phyloP scores from a whole-genome alignment of 92 coral and sea anemone species.

The Desmophyllum pertusum region DNA sequence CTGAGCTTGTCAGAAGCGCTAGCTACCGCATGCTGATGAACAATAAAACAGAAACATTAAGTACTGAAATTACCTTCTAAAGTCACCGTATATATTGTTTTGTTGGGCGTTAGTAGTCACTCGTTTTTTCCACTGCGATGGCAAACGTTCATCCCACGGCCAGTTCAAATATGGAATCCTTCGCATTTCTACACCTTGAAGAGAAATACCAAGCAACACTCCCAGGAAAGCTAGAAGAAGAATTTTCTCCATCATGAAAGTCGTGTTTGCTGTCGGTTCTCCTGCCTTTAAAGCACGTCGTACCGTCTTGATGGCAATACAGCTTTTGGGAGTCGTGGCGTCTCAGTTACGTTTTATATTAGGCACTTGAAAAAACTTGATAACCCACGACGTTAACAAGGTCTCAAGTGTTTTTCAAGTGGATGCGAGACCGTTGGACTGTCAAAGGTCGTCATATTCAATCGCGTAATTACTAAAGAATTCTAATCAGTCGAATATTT shows the following conservation, averaged over 20 bases:
- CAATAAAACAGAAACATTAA: background rate
- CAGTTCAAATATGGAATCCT: background rate
- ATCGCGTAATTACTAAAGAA: background rate
- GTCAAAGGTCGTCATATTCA: background rate
- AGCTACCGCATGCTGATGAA: background rate
- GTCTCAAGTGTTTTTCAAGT: background rate
- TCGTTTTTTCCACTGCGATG: background rate
- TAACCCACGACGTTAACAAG: background rate
- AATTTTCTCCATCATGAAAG: conserved; percentile 6
- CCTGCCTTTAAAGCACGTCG: background rate
- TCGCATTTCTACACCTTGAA: conserved; percentile 10
- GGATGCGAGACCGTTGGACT: conserved; percentile 18
- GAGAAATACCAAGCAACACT: conserved; percentile 2
- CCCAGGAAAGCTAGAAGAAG: background rate
- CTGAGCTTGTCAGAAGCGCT: too few relatives aligned
- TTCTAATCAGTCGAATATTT: background rate
- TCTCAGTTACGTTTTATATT: background rate
- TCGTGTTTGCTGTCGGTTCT: background rate
- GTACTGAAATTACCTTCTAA: background rate
- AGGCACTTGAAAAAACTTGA: background rate
- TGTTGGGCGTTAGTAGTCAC: background rate
- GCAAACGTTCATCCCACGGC: background rate
- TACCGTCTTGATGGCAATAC: background rate
- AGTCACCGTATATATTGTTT: background rate
- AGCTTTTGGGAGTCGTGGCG: background rate